Base-by-base conservation (phyloP, 2,888 invertebrate genomes). In the Aphodius sticticus region DNA sequence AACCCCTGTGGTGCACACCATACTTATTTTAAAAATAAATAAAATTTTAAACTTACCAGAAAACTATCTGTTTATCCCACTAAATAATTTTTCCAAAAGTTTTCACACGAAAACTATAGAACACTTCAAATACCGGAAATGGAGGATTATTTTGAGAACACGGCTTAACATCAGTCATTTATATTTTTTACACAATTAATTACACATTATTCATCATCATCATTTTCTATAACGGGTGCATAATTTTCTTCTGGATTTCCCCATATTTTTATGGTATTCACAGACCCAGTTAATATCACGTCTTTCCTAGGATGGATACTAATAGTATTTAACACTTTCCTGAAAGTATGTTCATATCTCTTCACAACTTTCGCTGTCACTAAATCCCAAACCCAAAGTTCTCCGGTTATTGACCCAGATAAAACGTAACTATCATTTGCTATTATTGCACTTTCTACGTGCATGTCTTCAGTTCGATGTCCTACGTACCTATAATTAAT, bases 381-480 rank as follows among this genome's bases (percentile, higher is more conserved):
- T 71, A 99, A 91, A 89, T 98, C 97, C 96, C 98, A 99, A 84
- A 94, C 93, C 90, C 95, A 96, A 6, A 97, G 90, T 83, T 92
- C 92, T 0, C 99, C 99, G 81, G 95, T 95, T 14, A 95, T 95
- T 0, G 98, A 98, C 0, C 99, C 99, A 16, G 96, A 96, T 70
- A 99, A 90, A 72, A 99, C 93, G 84, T 95, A 94, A 75, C 94
- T 95, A 87, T 99, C 99, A 82, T 93, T 95, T 78, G 93, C 91
- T 88, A 96, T 94, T 0, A 98, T 92, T 77, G 95, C 94, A 87
- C 96, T 96, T 89, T 99, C 98, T 71, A 99, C 92, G 85, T 95
- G 94, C 88, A 95, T 96, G 86, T 97, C 96, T 81, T 92, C 93
- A 76, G 95, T 94, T 82, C 91, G 91, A 86, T 99, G 98, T 0